Evolutionary conservation across 2,113 vertebrate species (phyloP).

Genomic region (Megalops atlanticus): DNA sequence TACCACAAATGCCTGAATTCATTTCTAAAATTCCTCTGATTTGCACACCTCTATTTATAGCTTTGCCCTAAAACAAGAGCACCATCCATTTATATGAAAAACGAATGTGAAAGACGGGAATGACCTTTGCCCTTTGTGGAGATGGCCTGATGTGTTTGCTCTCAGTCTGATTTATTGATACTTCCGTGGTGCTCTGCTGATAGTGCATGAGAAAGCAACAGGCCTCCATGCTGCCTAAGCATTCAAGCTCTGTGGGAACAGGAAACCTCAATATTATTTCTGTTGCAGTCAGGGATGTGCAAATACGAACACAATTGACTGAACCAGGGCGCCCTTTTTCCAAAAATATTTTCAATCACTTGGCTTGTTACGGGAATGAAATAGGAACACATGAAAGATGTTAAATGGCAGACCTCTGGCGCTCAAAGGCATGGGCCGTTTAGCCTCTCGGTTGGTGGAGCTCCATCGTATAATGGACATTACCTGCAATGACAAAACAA

Average conservation of each 20-base stretch:
- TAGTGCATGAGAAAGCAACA: conserved; percentile 50
- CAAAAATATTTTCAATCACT: background rate
- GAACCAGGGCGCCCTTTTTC: background rate
- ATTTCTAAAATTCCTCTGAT: too few species aligned
- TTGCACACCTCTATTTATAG: background rate
- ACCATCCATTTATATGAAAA: too few species aligned
- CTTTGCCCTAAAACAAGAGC: background rate
- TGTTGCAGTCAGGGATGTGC: conserved; percentile 51
- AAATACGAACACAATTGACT: conserved; percentile 2
- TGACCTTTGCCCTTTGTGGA: background rate
- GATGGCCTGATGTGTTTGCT: conserved; percentile 36
- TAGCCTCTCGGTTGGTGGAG: background rate
- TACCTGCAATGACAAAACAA: conserved; percentile 47
- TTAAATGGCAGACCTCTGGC: background rate
- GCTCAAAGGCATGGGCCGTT: background rate
- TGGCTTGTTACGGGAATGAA: background rate
- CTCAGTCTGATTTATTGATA: conserved; percentile 46
- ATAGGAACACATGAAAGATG: background rate
- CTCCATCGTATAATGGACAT: conserved; percentile 7
- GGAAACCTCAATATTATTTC: conserved; percentile 60
- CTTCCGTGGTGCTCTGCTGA: conserved; percentile 42
- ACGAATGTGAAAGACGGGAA: too few species aligned
- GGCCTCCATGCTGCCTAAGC: conserved; percentile 29
- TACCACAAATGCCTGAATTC: too few species aligned
- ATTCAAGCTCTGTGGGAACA: conserved; percentile 54